Evolutionary conservation across 2,888 invertebrate genomes (phyloP).

Genomic region (Leptopterna dolabrata): DNA sequence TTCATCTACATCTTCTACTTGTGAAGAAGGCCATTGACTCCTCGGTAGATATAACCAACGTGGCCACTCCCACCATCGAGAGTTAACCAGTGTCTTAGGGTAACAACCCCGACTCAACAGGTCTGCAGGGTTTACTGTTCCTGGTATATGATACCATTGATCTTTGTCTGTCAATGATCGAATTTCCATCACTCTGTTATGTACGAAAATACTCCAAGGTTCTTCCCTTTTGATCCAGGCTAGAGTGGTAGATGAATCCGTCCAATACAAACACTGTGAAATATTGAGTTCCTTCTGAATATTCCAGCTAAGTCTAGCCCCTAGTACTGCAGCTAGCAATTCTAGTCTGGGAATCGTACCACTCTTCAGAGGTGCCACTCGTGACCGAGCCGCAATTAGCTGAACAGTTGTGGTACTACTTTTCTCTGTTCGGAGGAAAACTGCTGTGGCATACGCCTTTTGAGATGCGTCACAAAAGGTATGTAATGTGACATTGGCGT

Average conservation of each 20-base stretch:
- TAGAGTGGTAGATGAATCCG: constrained; percentile 63
- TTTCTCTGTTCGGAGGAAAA: no score
- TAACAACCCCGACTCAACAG: neutral
- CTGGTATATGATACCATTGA: constrained; percentile 65
- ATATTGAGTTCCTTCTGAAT: neutral
- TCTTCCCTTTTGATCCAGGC: constrained; percentile 63
- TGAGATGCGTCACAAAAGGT: no score
- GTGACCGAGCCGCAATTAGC: neutral
- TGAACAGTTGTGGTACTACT: neutral
- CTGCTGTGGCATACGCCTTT: no score
- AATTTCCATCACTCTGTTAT: constrained; percentile 64
- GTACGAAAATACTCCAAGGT: constrained; percentile 63
- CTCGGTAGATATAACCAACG: constrained; percentile 64
- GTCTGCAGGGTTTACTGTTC: constrained; percentile 64
- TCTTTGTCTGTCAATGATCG: constrained; percentile 56
- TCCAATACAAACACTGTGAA: constrained; percentile 58
- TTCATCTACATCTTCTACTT: constrained; percentile 64
- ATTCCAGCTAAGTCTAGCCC: neutral
- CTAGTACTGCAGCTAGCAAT: neutral
- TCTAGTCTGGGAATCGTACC: neutral
- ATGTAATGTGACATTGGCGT: no score
- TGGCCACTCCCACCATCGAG: constrained; percentile 64
- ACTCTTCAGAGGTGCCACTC: neutral
- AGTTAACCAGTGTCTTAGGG: neutral
- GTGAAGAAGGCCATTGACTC: constrained; percentile 65